Evolutionary conservation across 2,113 vertebrate genomes (phyloP).

Genomic region (Syrmaticus mikado): DNA sequence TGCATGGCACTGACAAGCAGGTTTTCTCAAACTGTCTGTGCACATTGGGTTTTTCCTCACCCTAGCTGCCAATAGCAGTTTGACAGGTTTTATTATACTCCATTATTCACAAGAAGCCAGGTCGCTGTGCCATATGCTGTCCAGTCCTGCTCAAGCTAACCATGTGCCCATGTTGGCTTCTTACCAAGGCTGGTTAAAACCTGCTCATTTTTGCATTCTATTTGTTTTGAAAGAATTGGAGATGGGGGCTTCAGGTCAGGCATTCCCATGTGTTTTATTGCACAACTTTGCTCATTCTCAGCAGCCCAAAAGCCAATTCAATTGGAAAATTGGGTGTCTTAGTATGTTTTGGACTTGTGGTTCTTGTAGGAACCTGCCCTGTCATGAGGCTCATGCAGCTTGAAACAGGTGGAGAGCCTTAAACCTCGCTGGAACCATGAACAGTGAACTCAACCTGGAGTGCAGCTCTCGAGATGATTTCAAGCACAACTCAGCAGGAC

Average conservation of each 20-base stretch:
- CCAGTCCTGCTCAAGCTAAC: conserved; percentile 65
- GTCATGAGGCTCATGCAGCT: not conserved
- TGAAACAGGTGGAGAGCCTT: not conserved
- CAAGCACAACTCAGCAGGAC: not conserved
- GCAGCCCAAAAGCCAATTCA: not conserved
- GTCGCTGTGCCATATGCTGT: conserved; percentile 70
- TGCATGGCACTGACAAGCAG: conserved; percentile 37
- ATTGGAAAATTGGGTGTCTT: not conserved
- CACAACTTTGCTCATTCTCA: not conserved
- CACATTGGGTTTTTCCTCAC: conserved; percentile 34
- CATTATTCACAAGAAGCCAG: conserved; percentile 70
- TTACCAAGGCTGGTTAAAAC: conserved; percentile 62
- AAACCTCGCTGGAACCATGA: not conserved
- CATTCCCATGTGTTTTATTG: not conserved
- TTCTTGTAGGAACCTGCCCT: not conserved
- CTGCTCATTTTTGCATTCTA: conserved; percentile 47
- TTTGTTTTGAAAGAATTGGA: conserved; percentile 57
- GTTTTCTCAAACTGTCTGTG: conserved; percentile 48
- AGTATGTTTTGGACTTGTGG: not conserved
- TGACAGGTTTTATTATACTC: conserved; percentile 72
- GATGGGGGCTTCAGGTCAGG: not conserved
- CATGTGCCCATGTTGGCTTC: conserved; percentile 63
- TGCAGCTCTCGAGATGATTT: not conserved
- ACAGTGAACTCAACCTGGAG: not conserved
- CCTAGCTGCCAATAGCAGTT: conserved; percentile 63